Percentiles rank a stretch among this genome's conserved stretches.
phyloP scores from a whole-genome alignment of 2,888 invertebrate species.

The Parnassius smintheus region DNA sequence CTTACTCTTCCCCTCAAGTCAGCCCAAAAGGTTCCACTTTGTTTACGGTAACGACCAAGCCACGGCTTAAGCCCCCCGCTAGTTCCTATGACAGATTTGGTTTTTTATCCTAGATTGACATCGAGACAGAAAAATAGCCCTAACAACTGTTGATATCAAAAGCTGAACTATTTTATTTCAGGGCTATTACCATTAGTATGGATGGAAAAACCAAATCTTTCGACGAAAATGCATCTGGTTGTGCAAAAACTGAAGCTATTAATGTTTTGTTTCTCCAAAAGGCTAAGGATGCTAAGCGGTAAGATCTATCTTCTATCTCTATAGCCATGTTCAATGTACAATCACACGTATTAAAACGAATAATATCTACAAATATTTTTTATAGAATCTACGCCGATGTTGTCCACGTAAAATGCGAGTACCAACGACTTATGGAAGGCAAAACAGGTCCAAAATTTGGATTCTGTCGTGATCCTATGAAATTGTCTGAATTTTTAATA shows the following conservation, averaged over 20 bases:
- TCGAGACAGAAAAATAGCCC: no score
- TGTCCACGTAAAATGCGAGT: constrained; percentile 85
- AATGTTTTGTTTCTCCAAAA: constrained; percentile 86
- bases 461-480: constrained; percentile 76
- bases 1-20: no score
- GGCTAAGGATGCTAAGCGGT: constrained; percentile 71
- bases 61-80: no score
- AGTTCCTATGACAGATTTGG: no score
- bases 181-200: constrained; percentile 77
- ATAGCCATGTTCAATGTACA: no score
- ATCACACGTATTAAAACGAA: not conserved
- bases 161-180: constrained; percentile 30
- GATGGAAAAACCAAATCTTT: constrained; percentile 94
- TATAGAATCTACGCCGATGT: constrained; percentile 82
- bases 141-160: no score
- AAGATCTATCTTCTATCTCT: no score
- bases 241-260: constrained; percentile 82
- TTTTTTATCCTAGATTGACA: no score
- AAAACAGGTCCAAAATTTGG: constrained; percentile 77
- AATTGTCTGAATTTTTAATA: constrained; percentile 70
- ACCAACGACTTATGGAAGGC: constrained; percentile 63
- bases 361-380: constrained; percentile 9
- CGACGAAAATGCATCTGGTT: constrained; percentile 84
- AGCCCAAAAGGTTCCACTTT: no score
- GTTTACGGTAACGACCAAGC: no score